Evolutionary conservation across 2,113 vertebrate genomes (phyloP).

Genomic region (Sphyrna mokarran): DNA sequence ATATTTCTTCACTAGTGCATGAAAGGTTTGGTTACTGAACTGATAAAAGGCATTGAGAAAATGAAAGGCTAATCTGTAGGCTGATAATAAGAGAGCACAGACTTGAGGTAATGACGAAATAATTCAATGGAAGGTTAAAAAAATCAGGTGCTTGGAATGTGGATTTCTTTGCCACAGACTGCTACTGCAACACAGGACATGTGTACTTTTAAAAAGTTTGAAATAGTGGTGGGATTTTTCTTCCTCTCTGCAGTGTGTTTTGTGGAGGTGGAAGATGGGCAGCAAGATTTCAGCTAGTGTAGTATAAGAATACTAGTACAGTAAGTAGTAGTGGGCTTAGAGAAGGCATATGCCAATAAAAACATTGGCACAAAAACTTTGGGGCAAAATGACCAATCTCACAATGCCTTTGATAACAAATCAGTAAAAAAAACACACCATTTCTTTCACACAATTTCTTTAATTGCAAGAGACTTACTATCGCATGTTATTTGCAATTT

Average conservation of each 20-base stretch:
- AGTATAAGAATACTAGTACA: background rate
- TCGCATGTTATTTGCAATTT: conserved; percentile 57
- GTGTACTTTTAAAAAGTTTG: background rate
- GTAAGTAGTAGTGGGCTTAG: background rate
- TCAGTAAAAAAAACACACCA: background rate
- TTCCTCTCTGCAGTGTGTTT: too few relatives aligned
- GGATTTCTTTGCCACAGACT: background rate
- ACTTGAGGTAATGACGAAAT: background rate
- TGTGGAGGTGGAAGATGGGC: too few relatives aligned
- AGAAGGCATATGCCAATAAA: background rate
- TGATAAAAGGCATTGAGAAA: background rate
- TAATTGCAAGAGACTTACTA: conserved; percentile 50
- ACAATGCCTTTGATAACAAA: background rate
- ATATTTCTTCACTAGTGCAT: background rate
- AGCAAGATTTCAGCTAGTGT: too few relatives aligned
- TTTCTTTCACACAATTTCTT: background rate
- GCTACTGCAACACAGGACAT: background rate
- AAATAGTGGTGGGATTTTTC: too few relatives aligned
- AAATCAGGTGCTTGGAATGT: background rate
- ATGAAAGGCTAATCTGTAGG: background rate
- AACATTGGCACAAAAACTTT: background rate
- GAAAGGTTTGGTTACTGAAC: background rate
- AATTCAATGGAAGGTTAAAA: background rate
- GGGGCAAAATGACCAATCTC: background rate
- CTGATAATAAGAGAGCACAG: background rate